Percentiles rank a stretch among this genome's conserved stretches.
Evolutionary conservation across 1,140 invertebrate genomes (phyloP).

Genomic region (Cydia strobilella): DNA sequence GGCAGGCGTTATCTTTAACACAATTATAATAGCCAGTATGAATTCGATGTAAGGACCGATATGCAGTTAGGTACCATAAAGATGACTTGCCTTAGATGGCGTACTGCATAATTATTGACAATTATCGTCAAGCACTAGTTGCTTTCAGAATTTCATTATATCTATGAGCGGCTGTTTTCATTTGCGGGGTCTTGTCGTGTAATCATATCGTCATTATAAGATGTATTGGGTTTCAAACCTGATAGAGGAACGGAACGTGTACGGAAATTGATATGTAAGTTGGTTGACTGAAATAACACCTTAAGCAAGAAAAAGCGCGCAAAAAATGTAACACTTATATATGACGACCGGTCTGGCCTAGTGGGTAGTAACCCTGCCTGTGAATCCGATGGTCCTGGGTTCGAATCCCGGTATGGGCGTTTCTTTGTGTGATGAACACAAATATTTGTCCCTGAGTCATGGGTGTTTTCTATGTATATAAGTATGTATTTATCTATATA

Average conservation of each 20-base stretch:
- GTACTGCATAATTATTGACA: slow-evolving; percentile 50
- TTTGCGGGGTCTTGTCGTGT: slow-evolving; percentile 4
- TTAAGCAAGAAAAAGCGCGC: no score
- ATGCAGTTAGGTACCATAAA: slow-evolving; percentile 35
- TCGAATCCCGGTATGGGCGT: no score
- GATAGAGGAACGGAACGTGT: background rate
- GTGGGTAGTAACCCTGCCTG: no score
- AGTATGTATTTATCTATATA: no score
- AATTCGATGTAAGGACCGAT: slow-evolving; percentile 16
- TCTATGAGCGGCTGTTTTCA: background rate
- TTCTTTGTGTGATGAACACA: no score
- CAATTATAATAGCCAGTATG: background rate
- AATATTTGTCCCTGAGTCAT: no score
- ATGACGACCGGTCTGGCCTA: no score
- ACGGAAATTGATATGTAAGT: background rate
- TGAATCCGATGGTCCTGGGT: no score
- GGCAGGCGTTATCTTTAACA: slow-evolving; percentile 18
- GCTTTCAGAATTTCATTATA: slow-evolving; percentile 44
- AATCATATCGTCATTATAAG: slow-evolving; percentile 7
- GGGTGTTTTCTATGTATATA: no score
- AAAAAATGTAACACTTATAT: no score
- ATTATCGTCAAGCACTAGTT: slow-evolving; percentile 49
- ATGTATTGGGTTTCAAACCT: background rate
- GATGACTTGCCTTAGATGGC: slow-evolving; percentile 47
- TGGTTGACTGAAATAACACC: background rate